Conservation (phyloP, 1,140 invertebrate genomes). For the Trichonephila inaurata region DNA sequence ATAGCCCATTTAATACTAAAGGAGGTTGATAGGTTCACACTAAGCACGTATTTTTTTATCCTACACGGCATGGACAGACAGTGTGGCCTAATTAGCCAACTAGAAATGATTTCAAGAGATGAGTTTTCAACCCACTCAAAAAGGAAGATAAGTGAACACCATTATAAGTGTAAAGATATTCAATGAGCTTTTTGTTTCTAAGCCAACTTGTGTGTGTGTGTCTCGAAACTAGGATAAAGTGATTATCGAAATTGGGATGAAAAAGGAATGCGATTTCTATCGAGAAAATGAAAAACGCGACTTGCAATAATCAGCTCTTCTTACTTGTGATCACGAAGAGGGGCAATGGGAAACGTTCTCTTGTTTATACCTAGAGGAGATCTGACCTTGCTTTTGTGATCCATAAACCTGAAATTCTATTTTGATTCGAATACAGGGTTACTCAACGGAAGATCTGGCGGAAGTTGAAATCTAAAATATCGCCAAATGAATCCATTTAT, state of each 20-base stretch:
- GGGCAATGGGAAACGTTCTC: slow-evolving; percentile 18
- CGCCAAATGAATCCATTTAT: background rate
- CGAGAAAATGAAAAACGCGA: background rate
- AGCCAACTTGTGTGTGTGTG: too few relatives aligned
- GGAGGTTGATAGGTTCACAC: background rate
- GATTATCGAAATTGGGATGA: slow-evolving; percentile 19
- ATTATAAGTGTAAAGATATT: background rate
- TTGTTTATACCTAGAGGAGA: background rate
- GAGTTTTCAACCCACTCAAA: background rate
- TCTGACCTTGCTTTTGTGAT: slow-evolving; percentile 60
- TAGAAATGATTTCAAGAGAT: background rate
- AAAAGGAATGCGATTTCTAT: slow-evolving; percentile 34
- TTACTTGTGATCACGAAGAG: slow-evolving; percentile 5
- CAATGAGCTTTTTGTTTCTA: background rate
- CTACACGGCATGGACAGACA: background rate
- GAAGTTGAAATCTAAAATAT: background rate
- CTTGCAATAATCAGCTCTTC: background rate
- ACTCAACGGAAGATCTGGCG: slow-evolving; percentile 34
- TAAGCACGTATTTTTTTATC: background rate
- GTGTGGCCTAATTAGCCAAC: background rate
- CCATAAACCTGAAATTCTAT: slow-evolving; percentile 71
- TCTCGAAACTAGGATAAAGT: slow-evolving; percentile 1
- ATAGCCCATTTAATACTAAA: slow-evolving; percentile 1
- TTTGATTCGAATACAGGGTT: slow-evolving; percentile 34
- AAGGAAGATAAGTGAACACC: background rate